These are phyloP conservation scores for Gnathonemus echidnorhynchus DNA, from an alignment of 2,113 vertebrate genomes.

Conservation along the genomic window DNA sequence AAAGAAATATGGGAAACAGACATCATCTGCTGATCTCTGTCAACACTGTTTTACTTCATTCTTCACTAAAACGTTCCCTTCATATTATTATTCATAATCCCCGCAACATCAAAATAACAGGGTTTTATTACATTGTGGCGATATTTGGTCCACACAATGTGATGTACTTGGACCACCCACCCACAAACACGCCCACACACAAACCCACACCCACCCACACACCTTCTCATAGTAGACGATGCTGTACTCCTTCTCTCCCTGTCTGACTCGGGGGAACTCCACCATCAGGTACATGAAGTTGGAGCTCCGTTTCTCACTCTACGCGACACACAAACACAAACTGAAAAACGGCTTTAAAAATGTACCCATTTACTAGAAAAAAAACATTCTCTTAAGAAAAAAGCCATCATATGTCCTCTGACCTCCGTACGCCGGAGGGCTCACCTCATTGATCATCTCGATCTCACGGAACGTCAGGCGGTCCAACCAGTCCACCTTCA, in stretches of 20 bases:
- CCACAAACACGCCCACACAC: constrained; percentile 47
- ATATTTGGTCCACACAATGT: too few species aligned
- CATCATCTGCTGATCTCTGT: not conserved
- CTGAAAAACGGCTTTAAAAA: not conserved
- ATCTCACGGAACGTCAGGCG: constrained; percentile 96
- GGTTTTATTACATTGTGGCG: too few species aligned
- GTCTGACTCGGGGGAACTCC: constrained; percentile 92
- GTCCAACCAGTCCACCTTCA: constrained; percentile 98
- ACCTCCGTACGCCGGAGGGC: not conserved
- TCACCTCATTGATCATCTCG: constrained; percentile 98
- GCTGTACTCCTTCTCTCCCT: constrained; percentile 85
- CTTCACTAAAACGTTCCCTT: not conserved
- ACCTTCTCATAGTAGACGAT: constrained; percentile 99
- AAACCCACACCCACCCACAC: constrained; percentile 12
- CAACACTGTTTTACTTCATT: not conserved
- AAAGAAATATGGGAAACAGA: not conserved
- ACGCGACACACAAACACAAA: constrained; percentile 17
- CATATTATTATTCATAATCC: not conserved
- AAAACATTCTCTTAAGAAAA: not conserved
- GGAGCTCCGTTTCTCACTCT: constrained; percentile 97
- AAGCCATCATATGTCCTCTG: not conserved
- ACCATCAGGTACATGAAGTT: constrained; percentile 99
- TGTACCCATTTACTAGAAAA: not conserved
- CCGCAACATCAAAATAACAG: too few species aligned
- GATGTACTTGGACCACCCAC: not conserved